Base-by-base conservation (phyloP, 2,113 vertebrate genomes). In the Gambusia affinis region DNA sequence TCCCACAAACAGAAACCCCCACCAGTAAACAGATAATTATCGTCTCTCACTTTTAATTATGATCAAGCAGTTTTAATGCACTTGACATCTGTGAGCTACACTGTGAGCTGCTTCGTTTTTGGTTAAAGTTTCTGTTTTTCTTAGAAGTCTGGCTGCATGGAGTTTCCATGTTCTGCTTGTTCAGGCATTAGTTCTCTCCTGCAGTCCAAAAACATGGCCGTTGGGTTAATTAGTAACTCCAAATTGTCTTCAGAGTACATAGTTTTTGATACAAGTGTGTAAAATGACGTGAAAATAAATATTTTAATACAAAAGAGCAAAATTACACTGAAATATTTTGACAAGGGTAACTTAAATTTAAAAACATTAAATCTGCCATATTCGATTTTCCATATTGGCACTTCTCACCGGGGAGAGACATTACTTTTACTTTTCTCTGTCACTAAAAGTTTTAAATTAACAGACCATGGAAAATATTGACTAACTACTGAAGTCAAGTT, bases 1-100 rank as follows among this genome's bases (percentile, higher is more conserved):
- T 65, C 17, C 81, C 19, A 71, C 63, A 64, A 64, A 22, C 17
- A 37, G 15, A 64, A 30, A 62, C 60, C 44, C 29, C 10, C 35
- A 54, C 30, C 19, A 62, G 70, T 64, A 74, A 61, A 87, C 69
- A 51, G 67, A 66, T 44, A 73, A 67, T 72, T 61, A 37, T 64
- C 44, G n/a, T 24, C 24, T 15, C 42, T 27, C 51, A 37, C 7
- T 27, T 73, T 57, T 29, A 63, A 64, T 30, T 22, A 47, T 62
- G 42, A 66, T 31, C n/a, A 28, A 64, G 68, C 63, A 57, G 10
- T n/a, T 44, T 24, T 70, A 33, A 15, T 39, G 17, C 42, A 67
- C 57, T 70, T 4, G 37, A 10, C 12, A 35, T 35, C 12, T 33
- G 30, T 11, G 35, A 33, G 17, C 30, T 6, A 62, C 15, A 30